Evolutionary conservation across 2,888 invertebrate genomes (phyloP), one percentile per base, ranked within the genome.

Genomic region (Agonopterix heracliana): DNA sequence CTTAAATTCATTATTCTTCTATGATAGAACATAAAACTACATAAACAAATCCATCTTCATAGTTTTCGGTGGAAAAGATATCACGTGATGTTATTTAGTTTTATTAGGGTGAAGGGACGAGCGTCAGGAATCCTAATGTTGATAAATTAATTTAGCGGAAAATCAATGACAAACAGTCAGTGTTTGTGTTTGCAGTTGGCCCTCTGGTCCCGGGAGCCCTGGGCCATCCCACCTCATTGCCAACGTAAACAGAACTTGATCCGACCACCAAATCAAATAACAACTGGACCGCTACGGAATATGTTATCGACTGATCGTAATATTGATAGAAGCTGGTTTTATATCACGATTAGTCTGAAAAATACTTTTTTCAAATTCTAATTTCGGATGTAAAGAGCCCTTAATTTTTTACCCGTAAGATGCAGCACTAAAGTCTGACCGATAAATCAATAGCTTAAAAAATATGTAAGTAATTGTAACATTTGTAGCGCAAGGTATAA

Each of bases 141-240:
- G 64, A 68, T 79, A 82, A 86, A 81, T 83, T 81, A 88, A 87
- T 88, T 86, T 85, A 83, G 77, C 78, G 74, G 80, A 84, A 88
- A 86, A 88, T 85, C 85, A 84, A 82, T 77, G 79, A 76, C 76
- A 84, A 84, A 84, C 81, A 84, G 58, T 56, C 56, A 61, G 59
- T 83, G 78, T 84, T 84, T 87, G 71, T 73, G 66, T 77, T 81
- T 69, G 71, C 17, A 68, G 64, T 70, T 62, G 77, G 74, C 69
- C 71, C 83, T 54, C 53, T 78, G 74, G 78, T 74, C 52, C 54
- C 56, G 63, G 68, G 64, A 59, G 59, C 61, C 62, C 65, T 56
- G 50, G 55, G 57, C 55, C 54, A 54, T 55, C 47, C 49, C 60
- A 63, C 63, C 73, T 83, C 79, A 87, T 87, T 85, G 81, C 64